These are phyloP conservation scores for Luscinia megarhynchos DNA, from an alignment of 2,797 vertebrate species.

Conservation along the genomic window DNA sequence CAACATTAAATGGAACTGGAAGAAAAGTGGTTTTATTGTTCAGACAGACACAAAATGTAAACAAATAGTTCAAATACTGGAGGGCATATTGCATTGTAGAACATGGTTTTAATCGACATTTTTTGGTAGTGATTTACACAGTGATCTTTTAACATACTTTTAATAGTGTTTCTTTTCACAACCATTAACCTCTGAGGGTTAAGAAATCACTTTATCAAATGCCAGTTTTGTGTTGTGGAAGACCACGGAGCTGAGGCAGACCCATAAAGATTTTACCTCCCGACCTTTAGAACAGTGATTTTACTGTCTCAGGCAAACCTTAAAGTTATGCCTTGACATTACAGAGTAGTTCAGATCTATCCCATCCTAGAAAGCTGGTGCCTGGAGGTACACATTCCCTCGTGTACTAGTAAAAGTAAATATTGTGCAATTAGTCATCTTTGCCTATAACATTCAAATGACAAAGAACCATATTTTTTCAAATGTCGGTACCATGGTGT, in stretches of 20 bases:
- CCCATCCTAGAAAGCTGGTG: background rate
- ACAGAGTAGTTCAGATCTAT: background rate
- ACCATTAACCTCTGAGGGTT: background rate
- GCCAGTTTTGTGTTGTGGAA: background rate
- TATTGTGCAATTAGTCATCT: background rate
- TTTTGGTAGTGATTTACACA: background rate
- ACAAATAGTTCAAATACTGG: background rate
- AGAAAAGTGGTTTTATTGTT: constrained; percentile 5
- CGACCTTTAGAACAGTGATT: background rate
- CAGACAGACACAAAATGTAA: background rate
- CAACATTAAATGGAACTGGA: background rate
- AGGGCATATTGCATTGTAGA: background rate
- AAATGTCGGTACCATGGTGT: rapidly evolving
- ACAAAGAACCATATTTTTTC: background rate
- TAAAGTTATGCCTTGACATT: background rate
- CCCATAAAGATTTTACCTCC: background rate
- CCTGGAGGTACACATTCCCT: background rate
- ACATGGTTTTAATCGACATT: background rate
- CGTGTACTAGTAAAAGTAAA: background rate
- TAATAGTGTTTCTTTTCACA: background rate
- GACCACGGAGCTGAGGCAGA: background rate
- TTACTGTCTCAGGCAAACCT: background rate
- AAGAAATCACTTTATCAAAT: background rate
- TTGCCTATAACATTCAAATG: background rate
- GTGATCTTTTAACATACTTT: background rate